Evolutionary conservation across 2,113 vertebrate genomes (phyloP).

Genomic region (Sitta europaea): DNA sequence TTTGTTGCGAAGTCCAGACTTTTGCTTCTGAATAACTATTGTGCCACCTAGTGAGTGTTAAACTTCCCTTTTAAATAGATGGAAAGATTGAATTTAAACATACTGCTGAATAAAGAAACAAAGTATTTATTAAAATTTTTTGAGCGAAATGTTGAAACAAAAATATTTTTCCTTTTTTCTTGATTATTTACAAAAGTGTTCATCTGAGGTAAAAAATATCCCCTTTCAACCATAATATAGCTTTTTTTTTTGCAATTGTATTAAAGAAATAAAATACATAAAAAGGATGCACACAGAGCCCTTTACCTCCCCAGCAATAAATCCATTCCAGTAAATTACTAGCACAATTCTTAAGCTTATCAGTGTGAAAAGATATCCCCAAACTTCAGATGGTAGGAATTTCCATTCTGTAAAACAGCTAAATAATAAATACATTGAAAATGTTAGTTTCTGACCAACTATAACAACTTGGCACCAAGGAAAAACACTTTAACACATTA

Average conservation of each 20-base stretch:
- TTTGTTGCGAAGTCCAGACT: not conserved
- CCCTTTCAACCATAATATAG: accelerated
- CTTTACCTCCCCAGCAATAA: not conserved
- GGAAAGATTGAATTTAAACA: not conserved
- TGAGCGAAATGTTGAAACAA: not conserved
- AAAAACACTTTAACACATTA: not conserved
- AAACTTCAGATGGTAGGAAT: not conserved
- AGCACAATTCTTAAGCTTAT: not conserved
- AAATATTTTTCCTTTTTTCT: not conserved
- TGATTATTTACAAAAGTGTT: not conserved
- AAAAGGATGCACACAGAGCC: not conserved
- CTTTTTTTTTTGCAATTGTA: not conserved
- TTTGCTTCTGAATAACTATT: not conserved
- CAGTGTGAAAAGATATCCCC: not conserved
- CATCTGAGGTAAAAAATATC: not conserved
- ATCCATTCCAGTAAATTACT: not conserved
- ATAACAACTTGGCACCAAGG: not conserved
- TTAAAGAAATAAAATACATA: not conserved
- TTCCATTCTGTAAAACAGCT: not conserved
- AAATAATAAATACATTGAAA: not conserved
- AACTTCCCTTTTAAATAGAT: not conserved
- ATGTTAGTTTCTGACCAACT: not conserved
- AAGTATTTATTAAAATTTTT: not conserved
- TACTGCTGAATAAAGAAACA: not conserved
- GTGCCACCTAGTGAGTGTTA: constrained; percentile 59